These are phyloP conservation scores for Florisuga fusca DNA, from an alignment of 2,797 vertebrate species.

Conservation along the genomic window DNA sequence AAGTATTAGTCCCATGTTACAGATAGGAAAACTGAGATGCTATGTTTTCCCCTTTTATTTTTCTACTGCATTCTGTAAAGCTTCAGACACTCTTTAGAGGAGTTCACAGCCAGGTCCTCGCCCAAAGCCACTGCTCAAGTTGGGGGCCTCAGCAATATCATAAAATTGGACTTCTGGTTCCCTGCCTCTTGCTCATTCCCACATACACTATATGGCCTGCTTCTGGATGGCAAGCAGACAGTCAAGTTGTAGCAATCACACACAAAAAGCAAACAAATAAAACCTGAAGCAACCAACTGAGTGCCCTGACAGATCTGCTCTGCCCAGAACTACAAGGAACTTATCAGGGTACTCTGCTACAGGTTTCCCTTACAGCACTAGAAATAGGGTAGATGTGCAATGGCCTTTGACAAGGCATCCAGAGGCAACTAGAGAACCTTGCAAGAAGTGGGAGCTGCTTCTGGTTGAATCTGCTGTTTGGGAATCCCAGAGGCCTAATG, in stretches of 20 bases:
- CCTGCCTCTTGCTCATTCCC: neutral
- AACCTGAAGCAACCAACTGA: neutral
- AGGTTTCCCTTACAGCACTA: neutral
- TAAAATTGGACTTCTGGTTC: neutral
- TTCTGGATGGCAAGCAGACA: neutral
- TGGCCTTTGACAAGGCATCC: neutral
- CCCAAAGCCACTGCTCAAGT: neutral
- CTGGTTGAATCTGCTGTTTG: neutral
- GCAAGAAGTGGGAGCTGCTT: neutral
- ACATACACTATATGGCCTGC: fast-evolving
- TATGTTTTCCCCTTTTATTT: slow-evolving; percentile 54
- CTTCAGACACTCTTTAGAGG: neutral
- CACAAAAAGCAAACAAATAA: neutral
- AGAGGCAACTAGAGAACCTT: neutral
- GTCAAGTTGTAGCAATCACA: fast-evolving
- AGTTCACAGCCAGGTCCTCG: slow-evolving; percentile 6
- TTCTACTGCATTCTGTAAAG: slow-evolving; percentile 1
- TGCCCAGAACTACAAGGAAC: neutral
- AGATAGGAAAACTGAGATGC: slow-evolving; percentile 63
- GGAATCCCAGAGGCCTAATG: neutral
- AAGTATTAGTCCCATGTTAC: slow-evolving; percentile 69
- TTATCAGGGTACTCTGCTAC: neutral
- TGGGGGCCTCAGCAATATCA: neutral
- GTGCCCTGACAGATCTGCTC: neutral
- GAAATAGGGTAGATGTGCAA: neutral